These are phyloP conservation scores for Alethe castanea DNA, from an alignment of 2,113 vertebrate genomes.

Conservation along the genomic window DNA sequence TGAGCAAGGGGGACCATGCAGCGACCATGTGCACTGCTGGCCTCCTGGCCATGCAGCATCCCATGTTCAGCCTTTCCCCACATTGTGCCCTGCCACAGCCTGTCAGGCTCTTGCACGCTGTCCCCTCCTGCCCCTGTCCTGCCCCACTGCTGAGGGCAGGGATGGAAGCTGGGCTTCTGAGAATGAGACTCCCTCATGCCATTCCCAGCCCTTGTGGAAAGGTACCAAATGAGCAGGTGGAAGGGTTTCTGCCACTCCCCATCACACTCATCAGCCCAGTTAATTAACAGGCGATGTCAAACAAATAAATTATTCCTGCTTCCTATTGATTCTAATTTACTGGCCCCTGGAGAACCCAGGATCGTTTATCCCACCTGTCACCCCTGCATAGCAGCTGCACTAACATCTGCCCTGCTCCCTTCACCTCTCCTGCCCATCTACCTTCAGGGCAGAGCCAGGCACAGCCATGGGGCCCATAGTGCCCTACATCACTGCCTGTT, in stretches of 20 bases:
- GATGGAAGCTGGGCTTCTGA: accelerated
- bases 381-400: constrained; percentile 17
- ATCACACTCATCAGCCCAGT: constrained; percentile 30
- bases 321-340: constrained; percentile 64
- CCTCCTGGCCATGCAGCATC: accelerated
- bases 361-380: constrained; percentile 54
- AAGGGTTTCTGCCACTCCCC: neutral
- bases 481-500: neutral
- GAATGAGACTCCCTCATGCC: accelerated
- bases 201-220: neutral
- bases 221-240: neutral
- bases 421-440: neutral
- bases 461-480: accelerated
- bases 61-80: accelerated
- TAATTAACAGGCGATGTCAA: constrained; percentile 52
- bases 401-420: constrained; percentile 20
- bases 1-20: neutral
- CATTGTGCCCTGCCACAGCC: accelerated
- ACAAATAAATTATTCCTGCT: constrained; percentile 65
- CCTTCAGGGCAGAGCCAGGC: neutral
- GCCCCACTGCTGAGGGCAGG: accelerated
- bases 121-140: neutral
- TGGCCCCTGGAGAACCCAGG: constrained; percentile 5
- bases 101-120: accelerated
- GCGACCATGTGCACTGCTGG: neutral